These are phyloP conservation scores for Lipotes vexillifer DNA, from an alignment of 2,113 vertebrate species.

Conservation along the genomic window DNA sequence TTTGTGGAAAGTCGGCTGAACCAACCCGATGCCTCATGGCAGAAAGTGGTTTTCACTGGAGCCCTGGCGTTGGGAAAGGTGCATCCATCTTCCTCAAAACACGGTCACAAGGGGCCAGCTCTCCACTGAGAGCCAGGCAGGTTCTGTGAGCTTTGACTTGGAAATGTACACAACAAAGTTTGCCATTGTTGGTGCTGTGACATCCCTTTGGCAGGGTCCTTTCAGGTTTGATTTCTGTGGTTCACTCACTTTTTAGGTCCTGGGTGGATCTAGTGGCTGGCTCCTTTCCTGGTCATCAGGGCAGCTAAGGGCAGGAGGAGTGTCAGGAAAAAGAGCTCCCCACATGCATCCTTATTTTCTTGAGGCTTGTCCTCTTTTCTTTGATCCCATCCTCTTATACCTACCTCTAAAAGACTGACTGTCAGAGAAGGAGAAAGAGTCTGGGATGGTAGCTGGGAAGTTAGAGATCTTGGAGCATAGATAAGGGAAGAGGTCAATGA, in stretches of 20 bases:
- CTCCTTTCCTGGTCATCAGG: background rate
- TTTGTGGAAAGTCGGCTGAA: conserved; percentile 53
- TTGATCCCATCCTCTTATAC: background rate
- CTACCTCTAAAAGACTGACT: background rate
- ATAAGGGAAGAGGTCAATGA: background rate
- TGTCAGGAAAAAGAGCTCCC: background rate
- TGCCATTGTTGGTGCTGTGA: background rate
- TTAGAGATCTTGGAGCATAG: background rate
- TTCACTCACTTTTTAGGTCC: background rate
- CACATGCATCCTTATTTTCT: background rate
- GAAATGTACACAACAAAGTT: background rate
- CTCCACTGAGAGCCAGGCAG: background rate
- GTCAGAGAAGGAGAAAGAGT: background rate
- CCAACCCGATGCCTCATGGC: background rate
- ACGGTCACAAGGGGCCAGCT: background rate
- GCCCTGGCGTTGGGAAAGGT: background rate
- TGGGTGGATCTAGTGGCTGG: background rate
- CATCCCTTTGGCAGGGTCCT: background rate
- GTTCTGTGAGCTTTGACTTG: background rate
- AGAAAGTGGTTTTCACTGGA: conserved; percentile 43
- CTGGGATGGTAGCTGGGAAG: conserved; percentile 4
- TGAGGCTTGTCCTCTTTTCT: background rate
- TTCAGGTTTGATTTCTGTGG: background rate
- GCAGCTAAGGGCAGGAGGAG: background rate
- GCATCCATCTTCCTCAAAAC: background rate